phyloP scores from a whole-genome alignment of 2,797 vertebrate species.

The Gambelia wislizenii region DNA sequence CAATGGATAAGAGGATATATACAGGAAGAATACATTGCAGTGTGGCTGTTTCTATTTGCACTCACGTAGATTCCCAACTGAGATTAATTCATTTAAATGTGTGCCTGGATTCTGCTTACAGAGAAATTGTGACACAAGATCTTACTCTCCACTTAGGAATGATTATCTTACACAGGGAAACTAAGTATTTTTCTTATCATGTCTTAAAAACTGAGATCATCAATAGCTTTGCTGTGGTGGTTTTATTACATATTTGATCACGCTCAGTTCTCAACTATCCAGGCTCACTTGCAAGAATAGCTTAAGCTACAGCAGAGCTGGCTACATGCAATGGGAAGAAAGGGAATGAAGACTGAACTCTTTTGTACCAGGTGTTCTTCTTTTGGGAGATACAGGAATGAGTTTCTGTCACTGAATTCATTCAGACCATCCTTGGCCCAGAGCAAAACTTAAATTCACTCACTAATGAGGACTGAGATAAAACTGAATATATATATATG shows the following conservation, averaged over 20 bases:
- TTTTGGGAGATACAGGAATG: background rate
- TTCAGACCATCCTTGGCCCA: background rate
- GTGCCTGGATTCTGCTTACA: constrained; percentile 22
- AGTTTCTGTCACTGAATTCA: background rate
- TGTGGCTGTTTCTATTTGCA: constrained; percentile 17
- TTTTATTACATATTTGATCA: background rate
- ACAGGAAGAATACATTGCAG: background rate
- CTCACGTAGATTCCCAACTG: constrained; percentile 42
- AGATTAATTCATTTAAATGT: background rate
- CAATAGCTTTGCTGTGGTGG: constrained; percentile 10
- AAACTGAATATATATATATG: background rate
- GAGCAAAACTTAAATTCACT: background rate
- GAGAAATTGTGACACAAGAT: constrained; percentile 8
- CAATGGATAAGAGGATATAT: constrained; percentile 36
- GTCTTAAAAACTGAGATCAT: background rate
- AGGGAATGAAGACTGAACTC: background rate
- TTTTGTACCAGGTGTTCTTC: background rate
- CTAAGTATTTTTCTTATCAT: background rate
- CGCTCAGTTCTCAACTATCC: background rate
- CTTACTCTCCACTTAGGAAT: constrained; percentile 15
- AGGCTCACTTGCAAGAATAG: background rate
- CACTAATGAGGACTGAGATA: background rate
- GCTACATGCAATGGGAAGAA: background rate
- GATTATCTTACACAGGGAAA: constrained; percentile 24
- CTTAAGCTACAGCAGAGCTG: background rate